Evolutionary conservation across 2,888 invertebrate species (phyloP), one percentile per base, ranked within the genome.

Genomic region (Apeira syringaria): DNA sequence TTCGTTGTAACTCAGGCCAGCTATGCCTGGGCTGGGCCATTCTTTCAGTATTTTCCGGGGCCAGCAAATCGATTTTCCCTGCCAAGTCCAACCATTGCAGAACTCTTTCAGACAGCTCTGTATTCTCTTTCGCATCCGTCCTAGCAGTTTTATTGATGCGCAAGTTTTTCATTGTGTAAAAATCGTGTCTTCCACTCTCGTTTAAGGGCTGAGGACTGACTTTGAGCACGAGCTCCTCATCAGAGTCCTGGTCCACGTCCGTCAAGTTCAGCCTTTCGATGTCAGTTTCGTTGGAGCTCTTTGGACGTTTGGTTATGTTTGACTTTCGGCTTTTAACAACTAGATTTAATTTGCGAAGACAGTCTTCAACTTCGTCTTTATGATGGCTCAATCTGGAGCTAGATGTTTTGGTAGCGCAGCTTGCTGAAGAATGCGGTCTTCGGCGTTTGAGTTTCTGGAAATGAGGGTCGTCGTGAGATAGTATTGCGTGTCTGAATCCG

Each of bases 1-100:
- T 68, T 26, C 74, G 68, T 52, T 87, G 83, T 25, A 88, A 70
- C 51, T 83, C 87, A 1, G 87, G 81, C 79, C 86, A 83, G 55
- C 85, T 88, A 71, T 86, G 86, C 7, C 85, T 66, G 2, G 83
- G 89, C 38, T 85, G 86, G 1, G 77, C 50, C 70, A 87, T 80
- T 25, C 88, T 56, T 40, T 83, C 81, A 0, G 51, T 67, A 15
- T 74, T 80, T 7, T 78, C 75, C 1, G 82, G 74, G n/a, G 77
- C 74, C 9, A 90, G 50, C 15, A 90, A 59, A 55, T 87, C 85
- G 1, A 90, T 85, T 62, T 92, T 92, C 0, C 93, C 94, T 0
- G 95, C 95, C 40, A 95, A 79, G 68, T 96, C 95, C 53, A 96
- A 67, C 96, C 96, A 96, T 59, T 95, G 94, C 2, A 96, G 77